phyloP scores from a whole-genome alignment of 2,888 invertebrate genomes.

The Chromoteleia sp. region DNA sequence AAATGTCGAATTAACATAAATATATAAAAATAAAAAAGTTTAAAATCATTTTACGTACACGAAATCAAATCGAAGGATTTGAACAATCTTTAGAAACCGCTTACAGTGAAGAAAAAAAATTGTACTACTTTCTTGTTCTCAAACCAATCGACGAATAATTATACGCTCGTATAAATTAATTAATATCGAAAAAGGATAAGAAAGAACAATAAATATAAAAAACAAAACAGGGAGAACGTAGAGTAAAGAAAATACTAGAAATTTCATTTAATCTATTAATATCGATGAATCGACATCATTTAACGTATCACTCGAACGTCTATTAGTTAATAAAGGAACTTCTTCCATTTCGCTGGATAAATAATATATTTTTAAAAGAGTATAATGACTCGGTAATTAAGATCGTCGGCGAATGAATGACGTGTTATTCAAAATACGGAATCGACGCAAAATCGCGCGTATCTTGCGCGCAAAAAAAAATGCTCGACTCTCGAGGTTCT shows the following conservation, averaged over 20 bases:
- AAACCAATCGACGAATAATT: not conserved
- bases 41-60: no score
- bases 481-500: conserved; percentile 26
- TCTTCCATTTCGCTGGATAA: conserved; percentile 14
- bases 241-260: not conserved
- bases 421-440: conserved; percentile 37
- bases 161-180: not conserved
- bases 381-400: conserved; percentile 30
- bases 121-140: no score
- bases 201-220: not conserved
- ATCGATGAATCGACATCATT: conserved; percentile 35
- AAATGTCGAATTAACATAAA: conserved; percentile 9
- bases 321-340: conserved; percentile 4
- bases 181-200: not conserved
- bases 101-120: no score
- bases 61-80: no score
- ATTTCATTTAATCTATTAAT: conserved; percentile 31
- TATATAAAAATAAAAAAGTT: no score
- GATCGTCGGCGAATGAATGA: conserved; percentile 3
- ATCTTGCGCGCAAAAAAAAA: conserved; percentile 17
- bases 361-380: conserved; percentile 46
- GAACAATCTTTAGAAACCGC: no score
- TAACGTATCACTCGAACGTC: conserved; percentile 17
- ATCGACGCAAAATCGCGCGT: conserved; percentile 13
- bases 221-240: not conserved